phyloP scores from a whole-genome alignment of 2,113 vertebrate genomes.

The Nothoprocta pentlandii region DNA sequence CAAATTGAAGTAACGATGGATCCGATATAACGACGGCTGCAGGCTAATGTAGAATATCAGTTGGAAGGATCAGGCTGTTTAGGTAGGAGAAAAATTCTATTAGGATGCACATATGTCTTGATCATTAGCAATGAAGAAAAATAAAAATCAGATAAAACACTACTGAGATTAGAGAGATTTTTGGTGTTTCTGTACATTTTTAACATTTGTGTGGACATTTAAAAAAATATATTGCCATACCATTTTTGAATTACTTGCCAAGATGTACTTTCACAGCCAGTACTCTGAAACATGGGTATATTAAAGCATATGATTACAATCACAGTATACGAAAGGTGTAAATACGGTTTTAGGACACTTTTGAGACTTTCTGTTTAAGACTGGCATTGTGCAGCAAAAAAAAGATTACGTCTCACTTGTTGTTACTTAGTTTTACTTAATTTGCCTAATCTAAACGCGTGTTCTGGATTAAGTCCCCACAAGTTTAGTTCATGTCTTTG shows the following conservation, averaged over 20 bases:
- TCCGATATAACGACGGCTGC: neutral
- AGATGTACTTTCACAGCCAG: neutral
- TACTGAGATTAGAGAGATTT: neutral
- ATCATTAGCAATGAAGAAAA: neutral
- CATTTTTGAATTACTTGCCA: neutral
- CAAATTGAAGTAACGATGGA: neutral
- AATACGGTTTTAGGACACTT: neutral
- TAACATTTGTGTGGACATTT: accelerated
- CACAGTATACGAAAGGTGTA: neutral
- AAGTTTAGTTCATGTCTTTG: neutral
- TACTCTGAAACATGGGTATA: neutral
- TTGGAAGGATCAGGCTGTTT: neutral
- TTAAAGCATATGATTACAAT: neutral
- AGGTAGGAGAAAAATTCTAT: neutral
- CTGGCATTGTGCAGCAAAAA: neutral
- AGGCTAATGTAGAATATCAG: neutral
- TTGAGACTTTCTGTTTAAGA: neutral
- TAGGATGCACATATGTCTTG: neutral
- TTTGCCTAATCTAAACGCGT: neutral
- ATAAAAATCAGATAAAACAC: neutral
- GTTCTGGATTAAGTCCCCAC: neutral
- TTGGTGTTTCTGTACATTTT: accelerated
- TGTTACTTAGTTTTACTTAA: neutral
- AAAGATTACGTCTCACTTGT: neutral
- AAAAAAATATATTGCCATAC: neutral